Evolutionary conservation across 1,140 invertebrate species (phyloP), one percentile per base, ranked within the genome.

Genomic region (Globodera rostochiensis): DNA sequence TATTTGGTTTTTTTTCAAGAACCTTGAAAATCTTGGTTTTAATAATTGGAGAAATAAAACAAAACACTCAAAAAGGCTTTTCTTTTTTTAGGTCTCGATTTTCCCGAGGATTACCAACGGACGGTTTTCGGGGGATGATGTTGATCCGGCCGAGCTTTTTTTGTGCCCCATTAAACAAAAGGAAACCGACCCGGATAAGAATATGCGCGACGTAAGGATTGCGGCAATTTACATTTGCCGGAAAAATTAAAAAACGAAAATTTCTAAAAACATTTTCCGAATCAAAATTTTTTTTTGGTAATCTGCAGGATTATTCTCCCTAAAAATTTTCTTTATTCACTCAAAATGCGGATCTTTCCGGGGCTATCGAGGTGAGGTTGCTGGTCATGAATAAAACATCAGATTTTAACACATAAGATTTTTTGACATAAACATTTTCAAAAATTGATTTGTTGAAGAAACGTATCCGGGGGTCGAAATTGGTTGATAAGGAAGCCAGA

Each of bases 131-230:
- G 99, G 97, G 98, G 96, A 99, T 88, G 94, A 94, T 91, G 95
- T 97, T 50, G 96, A 99, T 92, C 97, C 97, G 9, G 94, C 92
- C 11, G 96, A 98, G 90, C 91, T 99, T 50, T 99, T 99, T 90
- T 93, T 92, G 57, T 98, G 96, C 89, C 93, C 94, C 6, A 98
- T 95, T 1, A 94, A 96, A 88, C 98, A 98, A 87, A 98, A 98
- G 89, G 97, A 99, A 91, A 95, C 96, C 0, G 95, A 94, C 89
- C 93, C 95, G 6, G 97, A 98, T 88, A 91, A 98, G 21, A 94
- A 94, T 91, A 98, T 99, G 92, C 84, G 81, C n/a, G 75, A 80
- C 3, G 86, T 90, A 67, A 80, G 49, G 4, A 36, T 36, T 3
- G 36, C 36, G 36, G 36, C 36, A 36, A 36, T 36, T 36, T 36